phyloP scores from a whole-genome alignment of 2,797 vertebrate species.

The Cuniculus paca region DNA sequence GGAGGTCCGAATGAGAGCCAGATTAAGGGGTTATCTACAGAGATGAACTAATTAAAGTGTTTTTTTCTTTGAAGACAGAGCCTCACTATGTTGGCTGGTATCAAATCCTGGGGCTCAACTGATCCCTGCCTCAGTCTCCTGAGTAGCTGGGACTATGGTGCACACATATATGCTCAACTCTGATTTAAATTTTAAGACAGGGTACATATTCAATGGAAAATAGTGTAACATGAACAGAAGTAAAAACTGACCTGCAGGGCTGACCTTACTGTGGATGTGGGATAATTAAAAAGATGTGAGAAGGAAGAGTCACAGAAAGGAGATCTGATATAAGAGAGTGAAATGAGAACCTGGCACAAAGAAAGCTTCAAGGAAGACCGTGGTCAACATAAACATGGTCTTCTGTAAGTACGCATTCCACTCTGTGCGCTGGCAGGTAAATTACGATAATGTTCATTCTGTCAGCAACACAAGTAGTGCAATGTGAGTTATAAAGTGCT shows the following conservation, averaged over 20 bases:
- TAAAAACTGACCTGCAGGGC: not conserved
- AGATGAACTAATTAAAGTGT: slow-evolving; percentile 16
- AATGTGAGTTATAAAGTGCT: slow-evolving; percentile 52
- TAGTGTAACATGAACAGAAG: not conserved
- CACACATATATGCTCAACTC: not conserved
- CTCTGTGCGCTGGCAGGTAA: slow-evolving; percentile 51
- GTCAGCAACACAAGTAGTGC: not conserved
- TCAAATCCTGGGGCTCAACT: not conserved
- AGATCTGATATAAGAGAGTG: not conserved
- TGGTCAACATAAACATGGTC: not conserved
- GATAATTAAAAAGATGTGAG: not conserved
- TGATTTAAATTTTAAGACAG: slow-evolving; percentile 11
- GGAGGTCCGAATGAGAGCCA: not conserved
- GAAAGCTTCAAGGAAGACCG: not conserved
- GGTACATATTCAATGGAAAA: slow-evolving; percentile 26
- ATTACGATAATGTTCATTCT: not conserved
- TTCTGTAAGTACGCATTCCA: not conserved
- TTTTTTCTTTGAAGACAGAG: not conserved
- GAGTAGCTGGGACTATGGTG: not conserved
- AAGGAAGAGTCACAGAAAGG: not conserved
- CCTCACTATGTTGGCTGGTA: not conserved
- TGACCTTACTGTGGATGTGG: not conserved
- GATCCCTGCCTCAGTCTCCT: not conserved
- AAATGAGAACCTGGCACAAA: not conserved
- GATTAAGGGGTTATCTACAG: not conserved